These are phyloP conservation scores for Enteromius afrohamiltoni DNA, from an alignment of 2,797 vertebrate species.

Conservation along the genomic window DNA sequence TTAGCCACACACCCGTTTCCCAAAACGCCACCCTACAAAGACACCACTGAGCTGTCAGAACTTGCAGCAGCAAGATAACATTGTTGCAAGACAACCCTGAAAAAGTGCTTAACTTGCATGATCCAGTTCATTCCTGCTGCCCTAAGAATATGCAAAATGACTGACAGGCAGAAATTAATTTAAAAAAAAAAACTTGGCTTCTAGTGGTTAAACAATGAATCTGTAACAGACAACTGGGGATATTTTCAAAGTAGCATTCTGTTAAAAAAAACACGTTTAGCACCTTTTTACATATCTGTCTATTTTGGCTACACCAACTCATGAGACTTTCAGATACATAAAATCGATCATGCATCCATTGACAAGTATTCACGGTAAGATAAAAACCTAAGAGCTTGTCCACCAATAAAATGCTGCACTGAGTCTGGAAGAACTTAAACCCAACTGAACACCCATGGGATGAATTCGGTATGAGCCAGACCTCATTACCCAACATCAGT, in stretches of 20 bases:
- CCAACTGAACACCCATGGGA: constrained; percentile 1
- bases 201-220: background rate
- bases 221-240: background rate
- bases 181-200: background rate
- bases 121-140: background rate
- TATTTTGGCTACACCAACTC: background rate
- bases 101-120: background rate
- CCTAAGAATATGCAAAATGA: background rate
- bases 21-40: background rate
- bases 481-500: constrained; percentile 24
- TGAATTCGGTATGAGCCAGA: constrained; percentile 12
- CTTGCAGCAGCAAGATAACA: background rate
- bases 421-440: background rate
- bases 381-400: background rate
- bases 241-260: background rate
- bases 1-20: background rate
- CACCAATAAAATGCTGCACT: constrained; percentile 17
- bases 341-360: background rate
- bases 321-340: constrained; percentile 1
- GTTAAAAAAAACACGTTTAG: background rate
- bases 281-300: background rate
- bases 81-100: background rate
- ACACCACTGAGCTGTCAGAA: background rate
- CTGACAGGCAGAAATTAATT: constrained; percentile 1
- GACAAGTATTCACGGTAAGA: background rate